Base-by-base conservation (phyloP, 2,888 invertebrate genomes). In the Nomada flava region DNA sequence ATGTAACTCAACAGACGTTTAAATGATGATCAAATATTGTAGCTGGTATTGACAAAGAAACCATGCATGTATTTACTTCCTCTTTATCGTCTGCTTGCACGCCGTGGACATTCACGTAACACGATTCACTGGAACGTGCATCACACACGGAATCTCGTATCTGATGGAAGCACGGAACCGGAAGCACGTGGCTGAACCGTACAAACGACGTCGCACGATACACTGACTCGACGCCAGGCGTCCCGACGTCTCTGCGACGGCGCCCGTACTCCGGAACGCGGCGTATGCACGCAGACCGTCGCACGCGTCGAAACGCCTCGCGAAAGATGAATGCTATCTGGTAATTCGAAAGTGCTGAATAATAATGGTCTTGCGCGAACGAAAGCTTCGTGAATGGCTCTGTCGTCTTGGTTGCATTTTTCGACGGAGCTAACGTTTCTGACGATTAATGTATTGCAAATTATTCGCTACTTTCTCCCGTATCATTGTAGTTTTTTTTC, bases 201-300 rank as follows among this genome's bases (percentile, higher is more conserved):
- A 86, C 84, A 65, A 70, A 55, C 85, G 86, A 87, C 82, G 90
- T 90, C 89, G 86, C 90, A 83, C 87, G 88, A 85, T 83, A 81
- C 70, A 91, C 91, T 91, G 89, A 85, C 87, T 84, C 74, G 70
- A 69, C 87, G 84, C 84, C 76, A 26, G 70, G 62, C 82, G 84
- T 80, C 88, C 70, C 64, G 79, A 76, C 68, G 78, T 53, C 83
- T 80, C 79, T 78, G 85, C 84, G 84, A 84, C 86, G 88, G 83
- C 87, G 86, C 84, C 74, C 55, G 68, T 64, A 52, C 72, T 72
- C 62, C 76, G 65, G 53, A 82, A 74, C 63, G 67, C 76, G 36
- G 67, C 85, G 81, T 76, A 69, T 65, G 42, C 52, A 55, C 57
- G 55, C 47, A 76, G 65, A 26, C 65, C 20, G 60, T 62, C 68